phyloP scores from a whole-genome alignment of 2,888 invertebrate species.

The Nipponacmea schrenckii region DNA sequence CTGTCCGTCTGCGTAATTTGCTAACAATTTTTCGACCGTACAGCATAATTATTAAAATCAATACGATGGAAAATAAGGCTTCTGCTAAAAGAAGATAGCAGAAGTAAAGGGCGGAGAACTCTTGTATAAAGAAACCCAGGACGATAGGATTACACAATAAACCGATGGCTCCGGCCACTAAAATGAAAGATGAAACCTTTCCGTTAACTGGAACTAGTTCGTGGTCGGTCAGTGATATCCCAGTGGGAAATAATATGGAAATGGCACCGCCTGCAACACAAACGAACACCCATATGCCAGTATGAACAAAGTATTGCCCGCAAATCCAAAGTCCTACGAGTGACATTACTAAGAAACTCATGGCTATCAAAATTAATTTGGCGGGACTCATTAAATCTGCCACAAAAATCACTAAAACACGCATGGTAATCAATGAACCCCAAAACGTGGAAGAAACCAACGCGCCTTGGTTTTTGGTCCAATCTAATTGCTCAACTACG shows the following conservation, averaged over 20 bases:
- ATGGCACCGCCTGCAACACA: constrained; percentile 1
- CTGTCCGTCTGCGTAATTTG: neutral
- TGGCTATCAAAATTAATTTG: neutral
- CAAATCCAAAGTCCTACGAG: neutral
- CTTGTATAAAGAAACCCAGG: neutral
- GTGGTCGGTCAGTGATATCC: neutral
- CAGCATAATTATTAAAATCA: neutral
- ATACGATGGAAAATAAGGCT: neutral
- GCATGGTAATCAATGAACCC: neutral
- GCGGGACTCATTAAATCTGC: neutral
- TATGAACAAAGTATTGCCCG: neutral
- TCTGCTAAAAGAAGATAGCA: neutral
- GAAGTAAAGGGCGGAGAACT: constrained; percentile 4
- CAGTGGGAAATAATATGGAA: neutral
- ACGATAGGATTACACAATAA: neutral
- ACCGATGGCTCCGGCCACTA: neutral
- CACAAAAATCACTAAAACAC: neutral
- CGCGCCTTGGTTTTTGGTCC: neutral
- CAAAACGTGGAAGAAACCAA: neutral
- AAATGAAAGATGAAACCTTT: neutral
- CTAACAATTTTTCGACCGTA: neutral
- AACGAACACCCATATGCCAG: neutral
- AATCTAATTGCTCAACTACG: neutral
- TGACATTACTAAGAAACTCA: neutral
- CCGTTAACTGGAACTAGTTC: neutral